phyloP scores from a whole-genome alignment of 1,140 invertebrate genomes.

The Drosophila baimaii region DNA sequence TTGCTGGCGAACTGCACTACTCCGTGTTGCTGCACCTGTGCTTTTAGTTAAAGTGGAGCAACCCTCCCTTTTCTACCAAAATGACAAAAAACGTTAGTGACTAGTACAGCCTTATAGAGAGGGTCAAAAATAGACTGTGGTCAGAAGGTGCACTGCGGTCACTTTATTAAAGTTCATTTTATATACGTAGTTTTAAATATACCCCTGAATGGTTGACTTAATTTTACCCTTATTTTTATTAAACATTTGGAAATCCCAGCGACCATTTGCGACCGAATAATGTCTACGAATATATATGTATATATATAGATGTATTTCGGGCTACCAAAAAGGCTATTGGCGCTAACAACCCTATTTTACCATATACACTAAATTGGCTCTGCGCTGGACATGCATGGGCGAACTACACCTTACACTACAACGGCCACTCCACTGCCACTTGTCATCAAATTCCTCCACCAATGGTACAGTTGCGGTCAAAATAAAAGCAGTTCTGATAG shows the following conservation, averaged over 20 bases:
- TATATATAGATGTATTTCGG: too few species aligned
- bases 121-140: conserved; percentile 3
- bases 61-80: conserved; percentile 5
- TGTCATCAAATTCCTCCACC: conserved; percentile 1
- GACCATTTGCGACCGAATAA: conserved; percentile 22
- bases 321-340: neutral
- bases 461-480: neutral
- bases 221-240: conserved; percentile 5
- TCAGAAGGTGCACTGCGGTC: conserved; percentile 2
- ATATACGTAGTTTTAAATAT: neutral
- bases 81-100: neutral
- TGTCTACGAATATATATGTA: conserved; percentile 13
- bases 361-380: conserved; percentile 3
- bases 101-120: neutral
- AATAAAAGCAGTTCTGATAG: neutral
- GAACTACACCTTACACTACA: neutral
- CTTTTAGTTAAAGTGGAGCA: neutral
- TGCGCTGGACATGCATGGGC: conserved; percentile 9
- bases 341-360: conserved; percentile 31
- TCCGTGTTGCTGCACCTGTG: conserved; percentile 8
- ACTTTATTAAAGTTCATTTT: conserved; percentile 1
- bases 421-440: neutral
- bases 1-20: neutral
- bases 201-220: neutral
- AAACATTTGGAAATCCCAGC: neutral